Conservation (phyloP, 1,140 invertebrate genomes). For the Plutomurus gul region DNA sequence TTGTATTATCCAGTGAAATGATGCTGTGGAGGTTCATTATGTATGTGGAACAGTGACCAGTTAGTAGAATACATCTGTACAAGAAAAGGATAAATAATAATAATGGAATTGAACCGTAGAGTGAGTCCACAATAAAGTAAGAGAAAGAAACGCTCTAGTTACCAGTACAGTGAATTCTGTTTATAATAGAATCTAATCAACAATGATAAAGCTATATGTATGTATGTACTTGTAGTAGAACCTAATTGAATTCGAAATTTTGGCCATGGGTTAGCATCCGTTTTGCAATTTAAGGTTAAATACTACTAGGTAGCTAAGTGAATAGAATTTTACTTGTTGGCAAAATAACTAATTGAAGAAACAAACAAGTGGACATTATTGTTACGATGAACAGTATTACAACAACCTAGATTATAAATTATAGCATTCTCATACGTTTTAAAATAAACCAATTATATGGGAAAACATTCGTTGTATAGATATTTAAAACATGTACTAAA, state of each 20-base stretch:
- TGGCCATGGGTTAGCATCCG: not conserved
- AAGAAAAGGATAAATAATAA: not conserved
- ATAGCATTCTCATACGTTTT: conserved; percentile 19
- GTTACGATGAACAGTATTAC: conserved; percentile 20
- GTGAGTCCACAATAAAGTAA: not conserved
- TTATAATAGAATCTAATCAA: not conserved
- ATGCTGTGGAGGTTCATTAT: no score
- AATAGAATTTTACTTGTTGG: no score
- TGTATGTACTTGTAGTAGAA: not conserved
- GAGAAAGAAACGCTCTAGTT: not conserved
- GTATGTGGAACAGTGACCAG: no score
- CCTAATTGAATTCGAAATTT: not conserved
- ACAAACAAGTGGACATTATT: not conserved
- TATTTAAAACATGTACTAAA: conserved; percentile 24
- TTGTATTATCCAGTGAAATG: no score
- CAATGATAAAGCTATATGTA: not conserved
- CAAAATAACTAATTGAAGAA: no score
- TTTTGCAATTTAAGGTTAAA: no score
- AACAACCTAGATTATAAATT: not conserved
- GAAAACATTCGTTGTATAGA: conserved; percentile 4
- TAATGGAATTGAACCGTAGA: not conserved
- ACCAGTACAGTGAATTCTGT: conserved; percentile 4
- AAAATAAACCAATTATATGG: not conserved
- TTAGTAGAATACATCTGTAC: no score
- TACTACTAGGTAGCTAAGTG: no score